These are phyloP conservation scores for Erythrolamprus reginae DNA, from an alignment of 2,113 vertebrate genomes.

Conservation along the genomic window DNA sequence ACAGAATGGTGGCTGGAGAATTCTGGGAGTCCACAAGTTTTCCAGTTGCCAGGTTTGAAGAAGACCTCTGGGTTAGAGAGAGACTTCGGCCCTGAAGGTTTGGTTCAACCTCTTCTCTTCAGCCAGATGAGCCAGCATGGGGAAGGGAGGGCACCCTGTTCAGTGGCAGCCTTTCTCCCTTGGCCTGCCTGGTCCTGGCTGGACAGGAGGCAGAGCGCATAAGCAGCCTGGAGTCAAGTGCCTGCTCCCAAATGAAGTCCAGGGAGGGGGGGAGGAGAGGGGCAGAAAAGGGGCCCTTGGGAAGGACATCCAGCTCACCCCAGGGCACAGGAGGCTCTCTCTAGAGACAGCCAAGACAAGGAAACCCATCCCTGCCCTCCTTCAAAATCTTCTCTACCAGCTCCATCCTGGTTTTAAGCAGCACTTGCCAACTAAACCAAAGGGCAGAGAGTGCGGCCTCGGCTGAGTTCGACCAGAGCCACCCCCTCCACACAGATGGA, in stretches of 20 bases:
- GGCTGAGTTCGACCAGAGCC: neutral
- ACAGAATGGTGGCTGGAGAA: too few relatives aligned
- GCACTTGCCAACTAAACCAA: neutral
- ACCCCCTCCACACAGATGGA: too few relatives aligned
- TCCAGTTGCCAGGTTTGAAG: too few relatives aligned
- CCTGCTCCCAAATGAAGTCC: neutral
- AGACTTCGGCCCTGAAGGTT: neutral
- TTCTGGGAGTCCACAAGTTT: too few relatives aligned
- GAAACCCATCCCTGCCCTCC: neutral
- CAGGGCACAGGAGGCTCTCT: neutral
- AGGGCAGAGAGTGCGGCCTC: neutral
- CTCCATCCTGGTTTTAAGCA: neutral
- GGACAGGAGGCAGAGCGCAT: neutral
- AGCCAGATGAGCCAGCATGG: neutral
- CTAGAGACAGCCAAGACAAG: neutral
- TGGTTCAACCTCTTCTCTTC: neutral
- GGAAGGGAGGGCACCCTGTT: neutral
- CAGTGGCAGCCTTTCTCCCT: neutral
- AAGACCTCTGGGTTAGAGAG: neutral
- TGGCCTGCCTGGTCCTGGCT: neutral
- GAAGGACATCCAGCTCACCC: neutral
- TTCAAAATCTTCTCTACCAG: neutral
- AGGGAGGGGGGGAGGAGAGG: neutral
- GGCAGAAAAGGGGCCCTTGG: neutral
- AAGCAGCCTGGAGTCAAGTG: neutral